Evolutionary conservation across 2,113 vertebrate species (phyloP).

Genomic region (Gavia stellata): DNA sequence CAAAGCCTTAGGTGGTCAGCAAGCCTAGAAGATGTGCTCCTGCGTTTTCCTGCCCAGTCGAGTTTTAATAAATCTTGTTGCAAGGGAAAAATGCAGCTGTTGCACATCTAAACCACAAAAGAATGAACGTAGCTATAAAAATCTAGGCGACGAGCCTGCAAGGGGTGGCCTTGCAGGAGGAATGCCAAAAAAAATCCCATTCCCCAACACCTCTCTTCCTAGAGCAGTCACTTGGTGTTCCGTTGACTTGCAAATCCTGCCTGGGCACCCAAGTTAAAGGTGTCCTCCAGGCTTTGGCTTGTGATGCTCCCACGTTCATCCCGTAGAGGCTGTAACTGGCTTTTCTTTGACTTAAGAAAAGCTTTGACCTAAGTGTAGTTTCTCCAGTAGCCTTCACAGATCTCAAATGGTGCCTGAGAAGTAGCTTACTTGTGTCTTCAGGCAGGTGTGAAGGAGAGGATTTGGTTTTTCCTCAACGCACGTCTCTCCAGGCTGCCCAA

Average conservation of each 20-base stretch:
- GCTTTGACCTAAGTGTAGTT: not conserved
- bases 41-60: not conserved
- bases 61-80: not conserved
- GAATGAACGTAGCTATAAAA: not conserved
- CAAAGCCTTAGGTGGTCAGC: not conserved
- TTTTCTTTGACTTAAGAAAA: not conserved
- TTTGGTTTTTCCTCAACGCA: not conserved
- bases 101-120: not conserved
- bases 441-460: not conserved
- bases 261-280: not conserved
- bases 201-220: not conserved
- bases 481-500: not conserved
- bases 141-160: not conserved
- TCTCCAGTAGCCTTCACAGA: not conserved
- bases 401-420: not conserved
- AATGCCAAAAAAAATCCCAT: not conserved
- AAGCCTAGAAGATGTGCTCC: not conserved
- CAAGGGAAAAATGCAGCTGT: not conserved
- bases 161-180: not conserved
- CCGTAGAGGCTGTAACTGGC: not conserved
- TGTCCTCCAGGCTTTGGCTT: not conserved
- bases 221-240: not conserved
- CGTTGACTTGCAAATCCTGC: not conserved
- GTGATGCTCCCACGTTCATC: not conserved
- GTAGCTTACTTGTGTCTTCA: not conserved